phyloP scores from a whole-genome alignment of 2,113 vertebrate genomes.

The Ifrita kowaldi region DNA sequence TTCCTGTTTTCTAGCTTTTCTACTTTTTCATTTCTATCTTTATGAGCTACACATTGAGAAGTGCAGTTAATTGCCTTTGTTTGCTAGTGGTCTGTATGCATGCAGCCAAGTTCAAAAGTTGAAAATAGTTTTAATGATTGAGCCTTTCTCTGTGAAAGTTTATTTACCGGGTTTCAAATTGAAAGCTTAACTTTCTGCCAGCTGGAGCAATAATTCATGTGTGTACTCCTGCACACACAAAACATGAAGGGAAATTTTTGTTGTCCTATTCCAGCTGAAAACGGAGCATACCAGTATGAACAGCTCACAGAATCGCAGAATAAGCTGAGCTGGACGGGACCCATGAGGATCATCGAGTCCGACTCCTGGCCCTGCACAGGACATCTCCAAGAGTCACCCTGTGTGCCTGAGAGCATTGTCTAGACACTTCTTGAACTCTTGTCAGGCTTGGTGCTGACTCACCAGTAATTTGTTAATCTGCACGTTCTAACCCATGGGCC shows the following conservation, averaged over 20 bases:
- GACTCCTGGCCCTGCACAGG: not conserved
- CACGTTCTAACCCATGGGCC: not conserved
- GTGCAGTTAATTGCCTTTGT: not conserved
- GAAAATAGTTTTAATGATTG: not conserved
- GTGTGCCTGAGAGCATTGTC: not conserved
- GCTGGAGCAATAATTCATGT: not conserved
- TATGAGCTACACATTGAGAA: not conserved
- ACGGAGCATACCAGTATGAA: not conserved
- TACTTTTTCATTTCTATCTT: not conserved
- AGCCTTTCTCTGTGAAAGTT: not conserved
- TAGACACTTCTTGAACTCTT: not conserved
- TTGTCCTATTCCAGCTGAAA: not conserved
- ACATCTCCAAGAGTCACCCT: not conserved
- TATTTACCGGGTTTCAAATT: not conserved
- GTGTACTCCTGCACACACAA: not conserved
- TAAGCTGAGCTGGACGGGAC: not conserved
- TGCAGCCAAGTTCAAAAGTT: not conserved
- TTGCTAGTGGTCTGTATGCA: fast-evolving
- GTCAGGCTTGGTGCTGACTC: not conserved
- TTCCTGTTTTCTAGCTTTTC: not conserved
- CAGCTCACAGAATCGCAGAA: not conserved
- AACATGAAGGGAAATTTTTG: not conserved
- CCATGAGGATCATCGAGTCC: fast-evolving
- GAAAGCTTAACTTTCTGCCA: not conserved
- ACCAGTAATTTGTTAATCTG: not conserved